Evolutionary conservation across 1,140 invertebrate species (phyloP).

Genomic region (Drosophila asahinai): DNA sequence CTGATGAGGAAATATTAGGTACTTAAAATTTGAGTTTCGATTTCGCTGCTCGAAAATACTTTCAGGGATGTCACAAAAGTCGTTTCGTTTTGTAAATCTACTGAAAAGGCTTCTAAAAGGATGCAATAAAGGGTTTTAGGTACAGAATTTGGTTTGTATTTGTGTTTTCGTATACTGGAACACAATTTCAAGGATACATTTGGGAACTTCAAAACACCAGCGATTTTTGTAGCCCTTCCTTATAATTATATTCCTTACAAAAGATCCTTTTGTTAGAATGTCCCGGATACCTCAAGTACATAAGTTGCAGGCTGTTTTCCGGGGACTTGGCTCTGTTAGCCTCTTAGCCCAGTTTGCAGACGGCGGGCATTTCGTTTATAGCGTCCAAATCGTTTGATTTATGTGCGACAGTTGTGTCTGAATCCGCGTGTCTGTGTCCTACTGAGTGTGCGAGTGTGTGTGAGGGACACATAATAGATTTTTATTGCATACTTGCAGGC

Average conservation of each 20-base stretch:
- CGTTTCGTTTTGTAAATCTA: background rate
- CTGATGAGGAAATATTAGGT: too few species aligned
- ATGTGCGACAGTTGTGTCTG: conserved; percentile 51
- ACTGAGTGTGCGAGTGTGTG: conserved; percentile 16
- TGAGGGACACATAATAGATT: conserved; percentile 70
- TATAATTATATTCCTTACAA: background rate
- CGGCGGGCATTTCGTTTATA: conserved; percentile 22
- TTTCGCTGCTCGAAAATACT: background rate
- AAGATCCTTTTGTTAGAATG: conserved; percentile 1
- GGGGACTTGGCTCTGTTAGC: conserved; percentile 25
- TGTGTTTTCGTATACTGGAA: background rate
- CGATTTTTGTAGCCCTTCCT: background rate
- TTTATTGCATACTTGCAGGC: conserved; percentile 74
- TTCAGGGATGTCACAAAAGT: background rate
- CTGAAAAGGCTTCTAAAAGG: background rate
- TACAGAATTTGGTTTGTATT: too few species aligned
- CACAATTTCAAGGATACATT: background rate
- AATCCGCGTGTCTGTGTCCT: conserved; percentile 1
- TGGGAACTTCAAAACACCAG: too few species aligned
- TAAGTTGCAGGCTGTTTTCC: conserved; percentile 12
- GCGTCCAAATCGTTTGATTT: conserved; percentile 60
- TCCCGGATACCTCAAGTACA: background rate
- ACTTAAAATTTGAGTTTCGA: too few species aligned
- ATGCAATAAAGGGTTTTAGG: background rate
- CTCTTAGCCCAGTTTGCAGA: conserved; percentile 48